These are phyloP conservation scores for Cantharis rufa DNA, from an alignment of 2,888 invertebrate species.

Conservation along the genomic window DNA sequence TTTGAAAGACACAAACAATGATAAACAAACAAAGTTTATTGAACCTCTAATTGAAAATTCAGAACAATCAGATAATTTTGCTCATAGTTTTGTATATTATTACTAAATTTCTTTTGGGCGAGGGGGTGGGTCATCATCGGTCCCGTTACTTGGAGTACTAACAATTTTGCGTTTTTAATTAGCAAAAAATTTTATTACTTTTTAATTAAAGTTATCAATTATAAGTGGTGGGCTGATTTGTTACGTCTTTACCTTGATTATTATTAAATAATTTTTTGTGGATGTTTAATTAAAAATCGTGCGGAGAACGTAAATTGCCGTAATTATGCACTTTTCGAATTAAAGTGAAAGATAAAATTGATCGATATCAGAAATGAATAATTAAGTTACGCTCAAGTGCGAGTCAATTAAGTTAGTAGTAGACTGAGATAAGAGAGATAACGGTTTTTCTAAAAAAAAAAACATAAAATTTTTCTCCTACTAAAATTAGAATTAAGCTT, in stretches of 20 bases:
- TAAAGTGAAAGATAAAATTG: neutral
- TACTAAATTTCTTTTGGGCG: neutral
- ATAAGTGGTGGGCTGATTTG: neutral
- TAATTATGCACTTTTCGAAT: neutral
- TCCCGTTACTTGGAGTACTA: neutral
- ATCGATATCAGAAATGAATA: neutral
- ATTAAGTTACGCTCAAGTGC: neutral
- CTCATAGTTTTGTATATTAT: neutral
- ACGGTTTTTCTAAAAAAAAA: neutral
- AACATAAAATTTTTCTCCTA: too few species aligned
- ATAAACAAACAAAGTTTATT: slow-evolving; percentile 20
- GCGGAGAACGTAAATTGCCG: neutral
- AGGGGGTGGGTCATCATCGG: neutral
- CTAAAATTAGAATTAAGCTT: neutral
- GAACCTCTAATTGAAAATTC: slow-evolving; percentile 7
- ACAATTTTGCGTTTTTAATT: neutral
- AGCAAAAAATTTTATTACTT: neutral
- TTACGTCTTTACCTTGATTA: neutral
- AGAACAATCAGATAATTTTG: neutral
- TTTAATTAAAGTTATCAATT: neutral
- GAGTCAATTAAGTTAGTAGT: neutral
- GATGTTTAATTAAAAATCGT: neutral
- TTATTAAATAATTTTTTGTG: neutral
- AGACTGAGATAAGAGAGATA: neutral
- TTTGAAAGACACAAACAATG: slow-evolving; percentile 14